These are phyloP conservation scores for Amiota minor DNA, from an alignment of 2,888 invertebrate genomes.

Conservation along the genomic window DNA sequence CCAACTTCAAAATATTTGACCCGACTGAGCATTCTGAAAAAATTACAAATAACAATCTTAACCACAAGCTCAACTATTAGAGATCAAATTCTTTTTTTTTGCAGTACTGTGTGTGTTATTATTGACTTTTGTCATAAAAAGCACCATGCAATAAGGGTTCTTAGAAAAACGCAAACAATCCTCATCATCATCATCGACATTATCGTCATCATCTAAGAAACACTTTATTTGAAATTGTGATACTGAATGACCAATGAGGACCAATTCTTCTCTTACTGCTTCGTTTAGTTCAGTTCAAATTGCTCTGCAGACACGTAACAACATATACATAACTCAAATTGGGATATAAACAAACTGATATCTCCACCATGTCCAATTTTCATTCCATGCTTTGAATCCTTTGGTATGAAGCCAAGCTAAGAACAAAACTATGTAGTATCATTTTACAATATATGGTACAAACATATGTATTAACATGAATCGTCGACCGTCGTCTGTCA, in stretches of 20 bases:
- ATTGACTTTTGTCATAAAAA: constrained; percentile 1
- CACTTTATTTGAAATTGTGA: background rate
- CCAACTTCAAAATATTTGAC: no score
- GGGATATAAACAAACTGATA: constrained; percentile 35
- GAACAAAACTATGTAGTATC: background rate
- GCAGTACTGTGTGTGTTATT: background rate
- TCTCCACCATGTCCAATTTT: constrained; percentile 38
- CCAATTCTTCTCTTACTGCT: constrained; percentile 13
- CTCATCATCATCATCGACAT: background rate
- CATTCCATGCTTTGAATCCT: constrained; percentile 41
- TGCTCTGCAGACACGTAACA: constrained; percentile 39
- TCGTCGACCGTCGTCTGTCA: constrained; percentile 31
- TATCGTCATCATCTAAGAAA: background rate
- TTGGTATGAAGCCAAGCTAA: constrained; percentile 32
- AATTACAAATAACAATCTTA: no score
- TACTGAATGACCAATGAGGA: constrained; percentile 26
- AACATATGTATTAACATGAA: constrained; percentile 40
- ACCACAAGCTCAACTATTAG: background rate
- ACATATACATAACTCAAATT: constrained; percentile 31
- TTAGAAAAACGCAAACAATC: background rate
- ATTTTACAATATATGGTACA: background rate
- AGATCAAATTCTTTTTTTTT: background rate
- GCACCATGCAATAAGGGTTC: background rate
- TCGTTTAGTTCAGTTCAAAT: no score
- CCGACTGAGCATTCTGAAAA: no score